Conservation (phyloP, 1,140 invertebrate genomes). For the Conus betulinus region DNA sequence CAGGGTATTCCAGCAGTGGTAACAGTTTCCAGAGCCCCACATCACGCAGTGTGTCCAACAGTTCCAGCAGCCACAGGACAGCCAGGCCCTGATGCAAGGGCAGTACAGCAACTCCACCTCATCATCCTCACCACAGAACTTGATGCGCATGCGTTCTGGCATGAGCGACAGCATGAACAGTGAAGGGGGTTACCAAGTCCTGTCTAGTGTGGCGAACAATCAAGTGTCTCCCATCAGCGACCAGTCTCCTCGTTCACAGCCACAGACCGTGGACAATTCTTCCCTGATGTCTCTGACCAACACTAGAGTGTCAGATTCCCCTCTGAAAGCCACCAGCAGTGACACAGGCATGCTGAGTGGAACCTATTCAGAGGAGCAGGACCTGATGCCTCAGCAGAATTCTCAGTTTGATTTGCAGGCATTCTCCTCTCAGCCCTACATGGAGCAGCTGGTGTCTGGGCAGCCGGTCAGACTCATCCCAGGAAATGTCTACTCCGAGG, state of each 20-base stretch:
- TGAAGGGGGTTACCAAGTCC: conserved; percentile 35
- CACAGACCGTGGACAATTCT: conserved; percentile 13
- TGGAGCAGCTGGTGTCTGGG: conserved; percentile 45
- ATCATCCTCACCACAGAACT: conserved; percentile 21
- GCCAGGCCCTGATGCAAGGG: conserved; percentile 36
- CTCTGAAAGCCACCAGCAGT: background rate
- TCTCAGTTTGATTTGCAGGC: conserved; percentile 36
- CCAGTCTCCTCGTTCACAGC: conserved; percentile 48
- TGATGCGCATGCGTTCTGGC: conserved; percentile 13
- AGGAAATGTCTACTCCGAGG: conserved; percentile 33
- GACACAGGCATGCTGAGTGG: conserved; percentile 11
- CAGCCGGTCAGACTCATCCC: conserved; percentile 37
- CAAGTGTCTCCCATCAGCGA: conserved; percentile 35
- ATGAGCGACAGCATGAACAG: conserved; percentile 10
- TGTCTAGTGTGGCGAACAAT: conserved; percentile 41
- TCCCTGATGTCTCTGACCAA: conserved; percentile 16
- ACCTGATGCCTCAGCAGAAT: conserved; percentile 28
- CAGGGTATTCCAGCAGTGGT: conserved; percentile 37
- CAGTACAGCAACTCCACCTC: conserved; percentile 34
- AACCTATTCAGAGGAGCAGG: conserved; percentile 25
- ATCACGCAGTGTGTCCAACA: conserved; percentile 25
- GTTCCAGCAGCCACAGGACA: conserved; percentile 38
- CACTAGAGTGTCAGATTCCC: background rate
- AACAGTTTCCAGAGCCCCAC: conserved; percentile 7
- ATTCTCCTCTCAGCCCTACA: conserved; percentile 42